A percentile compares a stretch with the other conserved stretches of the same genome.
These are phyloP conservation scores for Eristalis intricaria DNA, from an alignment of 2,888 invertebrate species.

Conservation along the genomic window DNA sequence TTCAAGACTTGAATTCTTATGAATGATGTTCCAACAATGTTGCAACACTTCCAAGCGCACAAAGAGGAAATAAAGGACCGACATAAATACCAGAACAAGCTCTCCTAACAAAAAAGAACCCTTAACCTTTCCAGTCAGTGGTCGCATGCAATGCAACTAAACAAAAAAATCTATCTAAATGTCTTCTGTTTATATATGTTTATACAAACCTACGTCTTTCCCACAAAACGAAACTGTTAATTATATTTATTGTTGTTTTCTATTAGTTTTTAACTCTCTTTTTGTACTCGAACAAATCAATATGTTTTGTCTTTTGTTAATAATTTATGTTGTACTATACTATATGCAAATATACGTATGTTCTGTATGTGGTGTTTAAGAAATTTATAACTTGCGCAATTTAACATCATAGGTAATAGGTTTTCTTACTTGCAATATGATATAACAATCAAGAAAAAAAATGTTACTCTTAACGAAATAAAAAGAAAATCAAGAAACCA, in stretches of 20 bases:
- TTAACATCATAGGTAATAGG: constrained; percentile 43
- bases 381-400: constrained; percentile 27
- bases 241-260: constrained; percentile 21
- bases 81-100: too few relatives aligned
- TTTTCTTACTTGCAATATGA: constrained; percentile 33
- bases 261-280: constrained; percentile 15
- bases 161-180: too few relatives aligned
- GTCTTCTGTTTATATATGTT: background rate
- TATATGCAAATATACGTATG: background rate
- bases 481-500: background rate
- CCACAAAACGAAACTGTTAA: constrained; percentile 11
- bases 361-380: constrained; percentile 52
- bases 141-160: too few relatives aligned
- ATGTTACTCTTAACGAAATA: constrained; percentile 7
- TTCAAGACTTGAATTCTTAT: too few relatives aligned
- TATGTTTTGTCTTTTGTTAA: constrained; percentile 17
- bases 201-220: background rate
- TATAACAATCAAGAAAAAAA: background rate
- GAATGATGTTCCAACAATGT: too few relatives aligned
- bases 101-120: too few relatives aligned
- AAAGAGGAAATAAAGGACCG: too few relatives aligned
- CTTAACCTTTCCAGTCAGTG: too few relatives aligned
- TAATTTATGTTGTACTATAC: constrained; percentile 48
- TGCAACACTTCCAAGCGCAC: too few relatives aligned
- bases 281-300: constrained; percentile 31